phyloP scores from a whole-genome alignment of 2,888 invertebrate genomes.

The Pollenia angustigena region DNA sequence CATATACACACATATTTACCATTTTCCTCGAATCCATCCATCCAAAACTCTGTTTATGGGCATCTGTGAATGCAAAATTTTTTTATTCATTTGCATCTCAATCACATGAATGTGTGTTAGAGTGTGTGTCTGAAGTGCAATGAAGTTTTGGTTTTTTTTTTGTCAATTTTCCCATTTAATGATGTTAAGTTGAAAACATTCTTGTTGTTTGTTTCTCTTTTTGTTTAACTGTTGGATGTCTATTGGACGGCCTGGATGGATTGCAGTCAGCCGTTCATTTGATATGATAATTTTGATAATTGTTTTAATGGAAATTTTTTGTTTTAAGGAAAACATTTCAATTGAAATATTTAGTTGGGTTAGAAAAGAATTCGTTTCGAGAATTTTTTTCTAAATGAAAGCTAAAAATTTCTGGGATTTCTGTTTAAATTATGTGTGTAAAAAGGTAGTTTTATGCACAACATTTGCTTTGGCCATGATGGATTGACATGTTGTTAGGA shows the following conservation, averaged over 20 bases:
- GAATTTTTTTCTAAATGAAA: background rate
- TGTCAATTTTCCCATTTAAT: constrained; percentile 44
- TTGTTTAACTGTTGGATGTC: background rate
- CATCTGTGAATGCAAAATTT: background rate
- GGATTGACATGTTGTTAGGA: no score
- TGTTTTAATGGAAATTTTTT: constrained; percentile 18
- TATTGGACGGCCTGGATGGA: no score
- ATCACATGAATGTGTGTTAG: background rate
- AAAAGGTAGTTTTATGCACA: no score
- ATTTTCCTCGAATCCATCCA: constrained; percentile 7
- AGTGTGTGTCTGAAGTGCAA: constrained; percentile 4
- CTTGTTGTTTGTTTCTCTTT: constrained; percentile 17
- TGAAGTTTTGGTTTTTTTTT: constrained; percentile 21
- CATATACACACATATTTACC: background rate
- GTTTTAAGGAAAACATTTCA: constrained; percentile 10
- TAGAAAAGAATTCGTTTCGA: background rate
- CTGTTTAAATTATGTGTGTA: no score
- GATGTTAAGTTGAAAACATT: constrained; percentile 38
- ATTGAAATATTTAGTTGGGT: background rate
- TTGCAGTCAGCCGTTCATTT: constrained; percentile 14
- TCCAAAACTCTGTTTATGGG: background rate
- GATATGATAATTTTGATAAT: constrained; percentile 33
- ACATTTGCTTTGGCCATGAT: no score
- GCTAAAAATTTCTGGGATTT: background rate
- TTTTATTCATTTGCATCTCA: constrained; percentile 22